Conservation (phyloP, 2,797 vertebrate genomes). For the Gallinago stenura region DNA sequence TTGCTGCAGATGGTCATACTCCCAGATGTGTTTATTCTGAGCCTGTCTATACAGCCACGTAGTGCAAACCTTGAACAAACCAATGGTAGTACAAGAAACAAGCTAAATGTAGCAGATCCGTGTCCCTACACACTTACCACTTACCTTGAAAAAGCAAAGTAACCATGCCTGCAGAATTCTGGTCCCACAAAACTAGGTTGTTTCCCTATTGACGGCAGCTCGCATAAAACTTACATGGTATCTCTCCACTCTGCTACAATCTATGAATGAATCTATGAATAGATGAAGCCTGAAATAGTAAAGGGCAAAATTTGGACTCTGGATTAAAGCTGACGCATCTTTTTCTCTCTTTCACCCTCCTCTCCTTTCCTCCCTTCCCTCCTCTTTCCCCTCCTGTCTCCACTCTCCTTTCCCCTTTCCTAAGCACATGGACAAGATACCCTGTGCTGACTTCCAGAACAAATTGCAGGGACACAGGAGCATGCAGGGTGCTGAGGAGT, state of each 20-base stretch:
- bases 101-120: not conserved
- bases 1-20: not conserved
- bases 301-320: not conserved
- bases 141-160: not conserved
- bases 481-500: not conserved
- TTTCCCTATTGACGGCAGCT: not conserved
- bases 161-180: not conserved
- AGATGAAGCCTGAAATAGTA: not conserved
- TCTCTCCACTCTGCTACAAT: not conserved
- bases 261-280: not conserved
- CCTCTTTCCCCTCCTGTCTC: not conserved
- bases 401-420: not conserved
- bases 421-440: not conserved
- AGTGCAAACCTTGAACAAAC: not conserved
- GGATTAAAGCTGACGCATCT: not conserved
- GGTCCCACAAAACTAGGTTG: not conserved
- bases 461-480: not conserved
- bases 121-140: not conserved
- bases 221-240: accelerated
- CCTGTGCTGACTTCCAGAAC: not conserved
- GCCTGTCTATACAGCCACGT: not conserved
- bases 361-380: not conserved
- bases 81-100: not conserved
- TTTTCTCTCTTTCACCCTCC: not conserved
- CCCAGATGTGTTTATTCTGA: not conserved